These are phyloP conservation scores for Scrobipalpa atriplicella DNA, from an alignment of 2,888 invertebrate species.

Conservation along the genomic window DNA sequence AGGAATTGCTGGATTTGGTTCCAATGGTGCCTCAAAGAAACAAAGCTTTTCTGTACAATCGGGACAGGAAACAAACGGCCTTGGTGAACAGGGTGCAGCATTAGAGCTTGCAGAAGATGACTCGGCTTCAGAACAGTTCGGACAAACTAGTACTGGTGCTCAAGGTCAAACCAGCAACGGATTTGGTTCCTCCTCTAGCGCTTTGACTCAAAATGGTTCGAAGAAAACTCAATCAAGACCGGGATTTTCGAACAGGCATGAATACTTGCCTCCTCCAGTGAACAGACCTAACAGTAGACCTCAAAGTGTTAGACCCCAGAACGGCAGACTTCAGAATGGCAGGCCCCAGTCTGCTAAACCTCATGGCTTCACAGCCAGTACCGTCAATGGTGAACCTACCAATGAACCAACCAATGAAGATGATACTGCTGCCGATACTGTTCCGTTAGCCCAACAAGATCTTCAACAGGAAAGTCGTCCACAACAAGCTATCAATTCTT, in stretches of 20 bases:
- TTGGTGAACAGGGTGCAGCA: background rate
- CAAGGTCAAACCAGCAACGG: background rate
- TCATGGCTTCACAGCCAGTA: background rate
- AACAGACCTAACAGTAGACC: constrained; percentile 16
- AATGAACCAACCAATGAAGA: constrained; percentile 4
- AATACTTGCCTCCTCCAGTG: constrained; percentile 29
- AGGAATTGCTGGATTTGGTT: constrained; percentile 3
- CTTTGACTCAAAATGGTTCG: constrained; percentile 7
- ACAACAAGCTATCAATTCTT: constrained; percentile 26
- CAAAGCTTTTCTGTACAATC: background rate
- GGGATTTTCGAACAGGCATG: constrained; percentile 28
- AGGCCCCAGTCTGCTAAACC: constrained; percentile 17
- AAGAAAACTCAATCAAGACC: constrained; percentile 13
- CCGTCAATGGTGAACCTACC: background rate
- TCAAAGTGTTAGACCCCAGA: constrained; percentile 23
- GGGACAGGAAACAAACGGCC: constrained; percentile 6
- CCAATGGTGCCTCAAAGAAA: constrained; percentile 12
- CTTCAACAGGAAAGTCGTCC: constrained; percentile 27
- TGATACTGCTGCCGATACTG: background rate
- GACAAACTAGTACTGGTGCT: background rate
- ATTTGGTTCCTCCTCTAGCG: constrained; percentile 14
- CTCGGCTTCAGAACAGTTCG: constrained; percentile 10
- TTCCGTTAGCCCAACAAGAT: constrained; percentile 22
- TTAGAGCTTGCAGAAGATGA: constrained; percentile 9
- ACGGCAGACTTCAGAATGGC: constrained; percentile 18